Conservation (phyloP, 2,888 invertebrate genomes). For the Zhengitettix transpicula region DNA sequence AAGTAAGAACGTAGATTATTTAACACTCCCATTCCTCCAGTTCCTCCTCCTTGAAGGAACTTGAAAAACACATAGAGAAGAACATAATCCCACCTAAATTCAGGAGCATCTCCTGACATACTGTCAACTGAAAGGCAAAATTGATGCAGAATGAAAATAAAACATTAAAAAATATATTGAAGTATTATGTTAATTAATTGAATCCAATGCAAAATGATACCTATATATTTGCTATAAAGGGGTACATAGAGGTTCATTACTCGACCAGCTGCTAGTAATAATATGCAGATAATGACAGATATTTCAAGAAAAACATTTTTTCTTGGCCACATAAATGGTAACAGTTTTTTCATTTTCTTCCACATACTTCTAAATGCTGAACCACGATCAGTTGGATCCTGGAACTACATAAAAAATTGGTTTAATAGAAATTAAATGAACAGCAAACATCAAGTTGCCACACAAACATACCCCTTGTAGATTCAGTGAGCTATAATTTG, state of each 20-base stretch:
- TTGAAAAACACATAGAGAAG: conserved; percentile 73
- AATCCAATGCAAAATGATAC: conserved; percentile 21
- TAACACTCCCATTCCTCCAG: conserved; percentile 79
- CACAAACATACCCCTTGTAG: conserved; percentile 18
- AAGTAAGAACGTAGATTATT: conserved; percentile 82
- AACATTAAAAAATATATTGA: too few relatives aligned
- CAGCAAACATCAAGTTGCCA: neutral
- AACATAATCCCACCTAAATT: conserved; percentile 80
- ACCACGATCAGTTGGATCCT: conserved; percentile 16
- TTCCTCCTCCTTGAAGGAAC: conserved; percentile 90
- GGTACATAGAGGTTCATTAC: conserved; percentile 83
- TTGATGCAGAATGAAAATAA: too few relatives aligned
- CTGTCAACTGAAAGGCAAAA: conserved; percentile 54
- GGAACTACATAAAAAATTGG: conserved; percentile 3
- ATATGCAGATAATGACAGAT: conserved; percentile 65
- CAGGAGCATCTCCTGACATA: conserved; percentile 37
- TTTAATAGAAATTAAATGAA: neutral
- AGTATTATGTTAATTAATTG: neutral
- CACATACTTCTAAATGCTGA: conserved; percentile 69
- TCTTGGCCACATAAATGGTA: conserved; percentile 91
- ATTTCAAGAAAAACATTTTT: conserved; percentile 60
- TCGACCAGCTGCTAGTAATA: conserved; percentile 60
- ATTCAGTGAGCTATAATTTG: conserved; percentile 38
- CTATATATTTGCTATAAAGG: conserved; percentile 81
- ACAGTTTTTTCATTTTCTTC: conserved; percentile 58